Evolutionary conservation across 2,797 vertebrate species (phyloP).

Genomic region (Myoxocephalus aenaeus): DNA sequence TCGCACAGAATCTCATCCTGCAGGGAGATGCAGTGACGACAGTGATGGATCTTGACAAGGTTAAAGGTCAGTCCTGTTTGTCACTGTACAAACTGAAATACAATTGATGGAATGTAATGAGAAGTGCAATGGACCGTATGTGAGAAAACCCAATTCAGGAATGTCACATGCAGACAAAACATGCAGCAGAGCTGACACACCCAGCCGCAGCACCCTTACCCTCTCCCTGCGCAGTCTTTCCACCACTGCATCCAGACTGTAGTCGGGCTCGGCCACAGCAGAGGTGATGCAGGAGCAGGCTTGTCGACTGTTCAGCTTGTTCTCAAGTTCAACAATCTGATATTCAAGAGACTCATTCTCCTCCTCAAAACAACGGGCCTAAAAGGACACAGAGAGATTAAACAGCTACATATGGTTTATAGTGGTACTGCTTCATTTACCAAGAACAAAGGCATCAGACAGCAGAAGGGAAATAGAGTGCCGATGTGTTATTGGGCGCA

Average conservation of each 20-base stretch:
- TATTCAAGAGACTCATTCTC: slow-evolving; percentile 82
- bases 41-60: slow-evolving; percentile 25
- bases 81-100: slow-evolving; percentile 17
- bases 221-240: slow-evolving; percentile 78
- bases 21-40: slow-evolving; percentile 44
- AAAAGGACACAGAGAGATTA: slow-evolving; percentile 16
- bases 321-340: slow-evolving; percentile 76
- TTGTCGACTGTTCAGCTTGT: slow-evolving; percentile 37
- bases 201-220: slow-evolving; percentile 65
- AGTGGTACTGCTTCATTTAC: background rate
- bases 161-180: slow-evolving; percentile 33
- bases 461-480: slow-evolving; percentile 6
- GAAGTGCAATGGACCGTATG: slow-evolving; percentile 5
- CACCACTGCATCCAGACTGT: slow-evolving; percentile 76
- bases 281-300: slow-evolving; percentile 24
- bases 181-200: slow-evolving; percentile 47
- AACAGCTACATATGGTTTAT: background rate
- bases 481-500: background rate
- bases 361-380: slow-evolving; percentile 82
- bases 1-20: slow-evolving; percentile 80
- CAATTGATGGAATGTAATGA: slow-evolving; percentile 7
- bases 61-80: slow-evolving; percentile 23
- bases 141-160: slow-evolving; percentile 29
- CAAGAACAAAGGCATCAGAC: background rate
- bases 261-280: slow-evolving; percentile 42